phyloP scores from a whole-genome alignment of 2,797 vertebrate genomes.

The Sitta carolinensis region DNA sequence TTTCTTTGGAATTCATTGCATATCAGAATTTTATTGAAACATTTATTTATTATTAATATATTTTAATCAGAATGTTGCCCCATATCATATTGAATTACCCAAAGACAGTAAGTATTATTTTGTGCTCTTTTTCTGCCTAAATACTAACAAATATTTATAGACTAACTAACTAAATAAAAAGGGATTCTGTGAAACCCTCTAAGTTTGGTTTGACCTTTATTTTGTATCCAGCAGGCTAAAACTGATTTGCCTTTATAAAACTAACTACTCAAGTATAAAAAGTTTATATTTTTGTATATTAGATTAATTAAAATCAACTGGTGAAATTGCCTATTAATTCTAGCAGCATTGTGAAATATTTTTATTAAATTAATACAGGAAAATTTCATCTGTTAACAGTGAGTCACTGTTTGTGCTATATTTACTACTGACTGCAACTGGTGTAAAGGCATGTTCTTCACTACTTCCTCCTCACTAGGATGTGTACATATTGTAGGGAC shows the following conservation, averaged over 20 bases:
- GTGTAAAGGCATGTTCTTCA: background rate
- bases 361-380: background rate
- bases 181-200: background rate
- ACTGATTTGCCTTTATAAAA: background rate
- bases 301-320: background rate
- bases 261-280: background rate
- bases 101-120: background rate
- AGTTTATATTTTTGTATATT: background rate
- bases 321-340: background rate
- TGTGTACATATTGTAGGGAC: fast-evolving
- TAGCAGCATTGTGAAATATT: background rate
- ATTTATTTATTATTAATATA: background rate
- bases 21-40: background rate
- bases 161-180: background rate
- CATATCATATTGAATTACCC: background rate
- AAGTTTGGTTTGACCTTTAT: background rate
- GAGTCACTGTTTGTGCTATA: background rate
- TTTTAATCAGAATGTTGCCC: background rate
- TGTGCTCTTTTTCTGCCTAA: background rate
- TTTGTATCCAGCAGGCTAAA: background rate
- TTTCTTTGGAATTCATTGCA: background rate
- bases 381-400: background rate
- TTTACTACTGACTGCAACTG: background rate
- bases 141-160: background rate
- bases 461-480: background rate